phyloP scores from a whole-genome alignment of 2,888 invertebrate species.

The Strigamia crassipes region DNA sequence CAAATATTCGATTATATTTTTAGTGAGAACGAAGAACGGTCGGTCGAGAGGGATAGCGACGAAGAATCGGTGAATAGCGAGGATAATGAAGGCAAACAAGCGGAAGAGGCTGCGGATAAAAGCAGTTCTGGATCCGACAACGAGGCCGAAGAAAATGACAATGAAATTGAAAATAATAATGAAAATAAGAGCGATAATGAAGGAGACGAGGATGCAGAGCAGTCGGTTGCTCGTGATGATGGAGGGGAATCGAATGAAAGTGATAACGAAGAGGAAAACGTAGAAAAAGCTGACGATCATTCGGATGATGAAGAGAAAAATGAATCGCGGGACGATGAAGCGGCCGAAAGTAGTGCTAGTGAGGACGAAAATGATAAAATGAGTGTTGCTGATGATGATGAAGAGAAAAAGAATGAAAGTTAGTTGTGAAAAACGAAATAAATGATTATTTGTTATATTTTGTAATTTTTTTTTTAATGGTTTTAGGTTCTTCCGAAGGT shows the following conservation, averaged over 20 bases:
- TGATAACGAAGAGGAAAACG: constrained; percentile 20
- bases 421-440: too few relatives aligned
- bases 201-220: neutral
- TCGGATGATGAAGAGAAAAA: neutral
- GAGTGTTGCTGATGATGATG: constrained; percentile 60
- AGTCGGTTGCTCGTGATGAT: neutral
- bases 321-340: constrained; percentile 48
- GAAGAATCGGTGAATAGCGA: neutral
- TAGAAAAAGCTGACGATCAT: neutral
- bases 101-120: neutral
- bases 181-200: constrained; percentile 4
- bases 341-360: constrained; percentile 29
- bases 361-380: constrained; percentile 49
- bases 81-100: neutral
- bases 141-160: constrained; percentile 8
- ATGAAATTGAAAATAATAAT: constrained; percentile 5
- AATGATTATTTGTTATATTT: constrained; percentile 56
- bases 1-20: neutral
- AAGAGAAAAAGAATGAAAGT: constrained; percentile 58
- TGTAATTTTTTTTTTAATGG: constrained; percentile 68
- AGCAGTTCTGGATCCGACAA: constrained; percentile 5
- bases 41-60: neutral
- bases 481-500: constrained; percentile 58
- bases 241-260: neutral
- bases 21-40: neutral